These are phyloP conservation scores for Beroe ovata DNA, from an alignment of 37 sponge, comb jelly and placozoan genomes.

Conservation along the genomic window DNA sequence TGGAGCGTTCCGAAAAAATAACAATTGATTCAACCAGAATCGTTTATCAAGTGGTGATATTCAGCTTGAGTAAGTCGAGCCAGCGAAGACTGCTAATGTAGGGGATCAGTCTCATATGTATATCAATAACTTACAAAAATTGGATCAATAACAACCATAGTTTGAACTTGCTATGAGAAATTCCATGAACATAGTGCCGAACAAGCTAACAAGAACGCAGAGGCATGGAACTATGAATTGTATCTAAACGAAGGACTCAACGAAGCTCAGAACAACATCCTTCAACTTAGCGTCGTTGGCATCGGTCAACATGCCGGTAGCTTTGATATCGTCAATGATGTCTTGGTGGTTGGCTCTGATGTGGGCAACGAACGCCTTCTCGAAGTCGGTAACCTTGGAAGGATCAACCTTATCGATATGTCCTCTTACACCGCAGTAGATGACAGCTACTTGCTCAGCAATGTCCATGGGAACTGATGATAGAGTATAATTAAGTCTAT, in stretches of 20 bases:
- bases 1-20: too few species aligned
- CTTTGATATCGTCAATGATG: constrained; percentile 83
- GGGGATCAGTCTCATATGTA: not conserved
- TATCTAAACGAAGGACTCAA: constrained; percentile 75
- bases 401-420: constrained; percentile 95
- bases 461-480: constrained; percentile 94
- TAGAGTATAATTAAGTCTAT: too few species aligned
- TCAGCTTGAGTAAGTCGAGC: too few species aligned
- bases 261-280: constrained; percentile 80
- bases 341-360: constrained; percentile 85
- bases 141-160: not conserved
- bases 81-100: too few species aligned
- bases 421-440: constrained; percentile 97
- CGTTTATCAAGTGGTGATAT: too few species aligned
- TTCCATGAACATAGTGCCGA: not conserved
- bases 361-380: constrained; percentile 91
- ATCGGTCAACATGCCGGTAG: constrained; percentile 84
- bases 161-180: not conserved
- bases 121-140: constrained; percentile 68
- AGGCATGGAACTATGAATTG: not conserved
- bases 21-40: too few species aligned
- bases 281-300: constrained; percentile 84
- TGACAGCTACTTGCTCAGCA: constrained; percentile 94
- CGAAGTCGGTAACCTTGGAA: constrained; percentile 85
- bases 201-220: not conserved